These are phyloP conservation scores for Tokudaia muenninki DNA, from an alignment of 2,797 vertebrate genomes.

Conservation along the genomic window DNA sequence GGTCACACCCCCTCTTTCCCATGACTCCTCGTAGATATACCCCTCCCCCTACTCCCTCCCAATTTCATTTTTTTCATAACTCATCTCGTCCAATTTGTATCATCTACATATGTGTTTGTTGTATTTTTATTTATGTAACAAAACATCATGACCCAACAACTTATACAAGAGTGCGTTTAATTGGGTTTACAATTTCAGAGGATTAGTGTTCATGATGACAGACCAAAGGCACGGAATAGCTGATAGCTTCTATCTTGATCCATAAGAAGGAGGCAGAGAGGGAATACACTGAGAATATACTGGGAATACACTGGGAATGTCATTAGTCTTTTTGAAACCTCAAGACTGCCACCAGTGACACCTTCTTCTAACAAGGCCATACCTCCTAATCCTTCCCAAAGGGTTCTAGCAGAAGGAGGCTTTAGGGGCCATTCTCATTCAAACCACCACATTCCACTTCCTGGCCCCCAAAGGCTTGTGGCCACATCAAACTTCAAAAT, in stretches of 20 bases:
- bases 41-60: not conserved
- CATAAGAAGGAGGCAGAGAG: not conserved
- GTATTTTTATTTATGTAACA: not conserved
- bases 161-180: not conserved
- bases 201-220: not conserved
- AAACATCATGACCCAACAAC: not conserved
- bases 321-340: not conserved
- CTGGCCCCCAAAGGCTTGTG: not conserved
- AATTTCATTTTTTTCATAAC: not conserved
- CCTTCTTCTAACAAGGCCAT: not conserved
- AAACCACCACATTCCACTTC: not conserved
- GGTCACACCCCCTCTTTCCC: not conserved
- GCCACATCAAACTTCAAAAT: not conserved
- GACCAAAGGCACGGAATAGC: not conserved
- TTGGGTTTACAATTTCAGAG: not conserved
- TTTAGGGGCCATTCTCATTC: not conserved
- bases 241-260: not conserved
- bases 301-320: not conserved
- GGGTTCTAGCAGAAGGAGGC: not conserved
- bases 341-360: not conserved
- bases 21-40: not conserved
- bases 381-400: not conserved
- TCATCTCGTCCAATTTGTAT: not conserved
- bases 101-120: not conserved
- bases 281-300: not conserved